phyloP scores from a whole-genome alignment of 2,888 invertebrate species.

The Synanthedon andrenaeformis region DNA sequence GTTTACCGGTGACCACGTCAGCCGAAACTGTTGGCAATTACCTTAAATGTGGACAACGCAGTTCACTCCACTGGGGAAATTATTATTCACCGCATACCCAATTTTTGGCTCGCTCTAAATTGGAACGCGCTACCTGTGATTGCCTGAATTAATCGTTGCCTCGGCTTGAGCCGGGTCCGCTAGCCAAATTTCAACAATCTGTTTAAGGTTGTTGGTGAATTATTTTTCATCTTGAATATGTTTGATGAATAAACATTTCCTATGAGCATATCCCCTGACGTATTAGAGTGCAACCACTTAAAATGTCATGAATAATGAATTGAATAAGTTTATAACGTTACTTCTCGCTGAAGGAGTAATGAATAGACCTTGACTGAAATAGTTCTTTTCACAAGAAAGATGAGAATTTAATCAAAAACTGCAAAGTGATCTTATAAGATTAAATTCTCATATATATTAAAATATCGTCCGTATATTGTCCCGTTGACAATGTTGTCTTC shows the following conservation, averaged over 20 bases:
- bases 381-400: neutral
- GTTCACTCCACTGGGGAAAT: constrained; percentile 57
- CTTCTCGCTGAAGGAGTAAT: neutral
- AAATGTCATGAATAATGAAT: neutral
- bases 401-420: constrained; percentile 1
- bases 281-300: neutral
- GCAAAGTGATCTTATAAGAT: neutral
- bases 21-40: constrained; percentile 66
- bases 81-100: constrained; percentile 63
- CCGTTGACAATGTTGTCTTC: no score
- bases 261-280: neutral
- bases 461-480: no score
- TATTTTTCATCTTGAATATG: constrained; percentile 1
- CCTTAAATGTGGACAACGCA: constrained; percentile 68
- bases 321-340: neutral
- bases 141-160: constrained; percentile 36
- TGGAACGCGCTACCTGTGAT: constrained; percentile 45
- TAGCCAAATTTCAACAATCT: constrained; percentile 3
- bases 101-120: constrained; percentile 56
- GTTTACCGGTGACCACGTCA: constrained; percentile 57
- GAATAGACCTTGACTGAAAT: neutral
- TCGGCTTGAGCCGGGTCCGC: constrained; percentile 12
- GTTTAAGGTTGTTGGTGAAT: constrained; percentile 4
- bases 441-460: neutral
- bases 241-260: neutral